Conservation (phyloP, 2,888 invertebrate species). For the Protonemura montana region DNA sequence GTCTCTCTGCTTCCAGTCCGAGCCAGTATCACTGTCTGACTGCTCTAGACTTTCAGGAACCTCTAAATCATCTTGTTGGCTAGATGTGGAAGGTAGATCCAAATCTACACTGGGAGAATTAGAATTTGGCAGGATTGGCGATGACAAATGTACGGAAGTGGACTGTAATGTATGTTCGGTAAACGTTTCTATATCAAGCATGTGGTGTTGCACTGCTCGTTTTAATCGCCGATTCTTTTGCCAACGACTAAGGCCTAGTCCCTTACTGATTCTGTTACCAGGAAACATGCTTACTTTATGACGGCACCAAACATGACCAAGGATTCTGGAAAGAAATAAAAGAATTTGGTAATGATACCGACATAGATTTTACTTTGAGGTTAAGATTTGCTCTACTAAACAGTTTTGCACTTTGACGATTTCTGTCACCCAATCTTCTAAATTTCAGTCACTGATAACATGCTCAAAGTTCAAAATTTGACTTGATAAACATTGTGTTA, state of each 20-base stretch:
- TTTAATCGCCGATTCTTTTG: constrained; percentile 12
- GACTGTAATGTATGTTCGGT: constrained; percentile 4
- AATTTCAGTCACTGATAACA: neutral
- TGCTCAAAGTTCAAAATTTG: neutral
- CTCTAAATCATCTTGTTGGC: neutral
- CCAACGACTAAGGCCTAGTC: constrained; percentile 7
- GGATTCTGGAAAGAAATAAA: neutral
- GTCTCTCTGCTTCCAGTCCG: neutral
- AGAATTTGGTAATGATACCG: neutral
- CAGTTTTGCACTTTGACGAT: constrained; percentile 4
- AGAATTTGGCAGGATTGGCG: neutral
- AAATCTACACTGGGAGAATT: neutral
- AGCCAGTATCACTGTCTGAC: neutral
- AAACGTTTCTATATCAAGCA: neutral
- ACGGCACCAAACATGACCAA: neutral
- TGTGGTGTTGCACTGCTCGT: neutral
- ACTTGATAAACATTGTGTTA: neutral
- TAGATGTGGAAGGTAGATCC: neutral
- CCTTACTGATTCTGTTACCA: constrained; percentile 7
- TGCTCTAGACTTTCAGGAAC: neutral
- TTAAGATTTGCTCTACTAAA: neutral
- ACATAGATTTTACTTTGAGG: neutral
- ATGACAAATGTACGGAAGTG: neutral
- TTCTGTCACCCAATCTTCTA: neutral
- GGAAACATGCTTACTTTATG: constrained; percentile 7